A percentile compares a stretch with the other conserved stretches of the same genome.
phyloP scores from a whole-genome alignment of 1,140 invertebrate species.

The Drosophila kepulauana region DNA sequence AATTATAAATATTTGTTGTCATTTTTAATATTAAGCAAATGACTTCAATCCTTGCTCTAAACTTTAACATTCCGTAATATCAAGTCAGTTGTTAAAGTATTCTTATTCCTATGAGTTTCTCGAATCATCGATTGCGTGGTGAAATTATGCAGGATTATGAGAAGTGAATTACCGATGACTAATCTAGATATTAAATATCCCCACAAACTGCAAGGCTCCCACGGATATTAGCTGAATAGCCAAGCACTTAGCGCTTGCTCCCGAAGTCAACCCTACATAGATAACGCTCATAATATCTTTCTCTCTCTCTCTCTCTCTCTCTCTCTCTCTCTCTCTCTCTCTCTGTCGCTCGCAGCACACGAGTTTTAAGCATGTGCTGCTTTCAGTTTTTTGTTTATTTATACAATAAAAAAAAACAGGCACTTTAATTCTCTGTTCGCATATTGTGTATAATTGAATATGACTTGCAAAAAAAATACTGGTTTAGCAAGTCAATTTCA shows the following conservation, averaged over 20 bases:
- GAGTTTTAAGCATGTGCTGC: slow-evolving; percentile 21
- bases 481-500: slow-evolving; percentile 50
- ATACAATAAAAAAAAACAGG: background rate
- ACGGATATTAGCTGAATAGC: slow-evolving; percentile 12
- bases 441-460: slow-evolving; percentile 51
- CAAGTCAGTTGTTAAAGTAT: too few species aligned
- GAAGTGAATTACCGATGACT: background rate
- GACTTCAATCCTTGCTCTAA: too few species aligned
- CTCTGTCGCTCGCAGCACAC: slow-evolving; percentile 4
- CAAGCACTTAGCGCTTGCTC: background rate
- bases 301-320: background rate
- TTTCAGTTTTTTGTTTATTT: slow-evolving; percentile 10
- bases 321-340: background rate
- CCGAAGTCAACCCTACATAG: background rate
- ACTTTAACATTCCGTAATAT: too few species aligned
- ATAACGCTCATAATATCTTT: background rate
- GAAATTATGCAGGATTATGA: background rate
- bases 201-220: background rate
- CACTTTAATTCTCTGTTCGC: slow-evolving; percentile 22
- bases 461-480: slow-evolving; percentile 51
- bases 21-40: background rate
- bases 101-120: background rate
- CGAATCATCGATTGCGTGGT: background rate
- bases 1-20: too few species aligned
- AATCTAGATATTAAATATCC: background rate